phyloP scores from a whole-genome alignment of 2,888 invertebrate species.

The Teleogryllus oceanicus region DNA sequence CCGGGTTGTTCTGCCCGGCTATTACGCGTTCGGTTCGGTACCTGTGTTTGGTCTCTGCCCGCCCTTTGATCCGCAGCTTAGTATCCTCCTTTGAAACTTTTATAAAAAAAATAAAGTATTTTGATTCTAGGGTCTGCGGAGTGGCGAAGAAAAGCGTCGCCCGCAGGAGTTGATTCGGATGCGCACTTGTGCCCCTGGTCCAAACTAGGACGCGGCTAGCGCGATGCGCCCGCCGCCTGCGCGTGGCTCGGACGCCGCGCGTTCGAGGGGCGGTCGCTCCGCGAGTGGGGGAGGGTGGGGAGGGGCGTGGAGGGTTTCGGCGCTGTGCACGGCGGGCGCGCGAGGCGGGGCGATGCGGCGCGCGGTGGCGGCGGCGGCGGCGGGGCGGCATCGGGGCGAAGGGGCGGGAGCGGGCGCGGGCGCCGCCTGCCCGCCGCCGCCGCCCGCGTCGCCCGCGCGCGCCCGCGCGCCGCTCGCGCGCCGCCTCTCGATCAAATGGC shows the following conservation, averaged over 20 bases:
- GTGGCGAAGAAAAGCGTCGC: not conserved
- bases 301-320: not conserved
- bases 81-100: no score
- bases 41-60: no score
- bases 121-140: not conserved
- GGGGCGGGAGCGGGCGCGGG: not conserved
- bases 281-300: not conserved
- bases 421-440: not conserved
- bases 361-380: not conserved
- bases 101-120: not conserved
- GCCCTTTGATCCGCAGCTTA: not conserved
- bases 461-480: conserved; percentile 6
- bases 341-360: not conserved
- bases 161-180: not conserved
- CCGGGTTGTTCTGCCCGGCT: no score
- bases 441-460: not conserved
- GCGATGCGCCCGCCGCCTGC: not conserved
- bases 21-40: no score
- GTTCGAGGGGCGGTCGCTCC: no score
- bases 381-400: not conserved
- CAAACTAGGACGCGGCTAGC: not conserved
- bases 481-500: conserved; percentile 12
- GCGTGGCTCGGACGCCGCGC: not conserved
- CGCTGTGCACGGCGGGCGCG: not conserved
- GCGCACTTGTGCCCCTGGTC: not conserved